Conservation (phyloP, 1,140 invertebrate genomes). For the Drosophila lowei region DNA sequence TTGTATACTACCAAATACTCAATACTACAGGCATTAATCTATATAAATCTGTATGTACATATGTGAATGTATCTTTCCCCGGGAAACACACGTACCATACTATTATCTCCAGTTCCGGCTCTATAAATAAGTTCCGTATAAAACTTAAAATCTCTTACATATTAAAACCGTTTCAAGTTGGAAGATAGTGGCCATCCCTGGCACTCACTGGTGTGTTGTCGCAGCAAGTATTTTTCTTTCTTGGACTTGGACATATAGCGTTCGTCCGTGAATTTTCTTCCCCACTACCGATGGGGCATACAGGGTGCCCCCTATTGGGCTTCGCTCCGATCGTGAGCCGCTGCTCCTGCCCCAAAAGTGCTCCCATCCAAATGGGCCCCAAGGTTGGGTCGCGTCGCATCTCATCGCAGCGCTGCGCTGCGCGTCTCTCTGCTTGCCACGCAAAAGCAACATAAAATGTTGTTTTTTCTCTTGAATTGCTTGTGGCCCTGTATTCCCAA, state of each 20-base stretch:
- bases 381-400: conserved; percentile 15
- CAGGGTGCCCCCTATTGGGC: conserved; percentile 22
- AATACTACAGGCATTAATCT: no score
- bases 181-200: conserved; percentile 37
- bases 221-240: conserved; percentile 80
- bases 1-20: no score
- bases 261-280: conserved; percentile 76
- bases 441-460: conserved; percentile 38
- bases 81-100: no score
- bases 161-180: conserved; percentile 7
- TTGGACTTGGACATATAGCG: conserved; percentile 79
- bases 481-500: conserved; percentile 69
- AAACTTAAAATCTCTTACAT: no score
- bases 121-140: background rate
- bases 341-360: background rate
- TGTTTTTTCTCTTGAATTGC: conserved; percentile 36
- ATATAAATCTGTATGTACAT: no score
- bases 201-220: conserved; percentile 62
- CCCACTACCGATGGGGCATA: conserved; percentile 27
- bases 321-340: conserved; percentile 28
- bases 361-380: conserved; percentile 31
- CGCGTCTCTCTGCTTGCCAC: conserved; percentile 37
- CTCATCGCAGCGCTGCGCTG: background rate
- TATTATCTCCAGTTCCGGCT: no score
- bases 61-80: no score